Percentiles rank a stretch among this genome's conserved stretches.
These are phyloP conservation scores for Centropus unirufus DNA, from an alignment of 2,113 vertebrate species.

Conservation along the genomic window DNA sequence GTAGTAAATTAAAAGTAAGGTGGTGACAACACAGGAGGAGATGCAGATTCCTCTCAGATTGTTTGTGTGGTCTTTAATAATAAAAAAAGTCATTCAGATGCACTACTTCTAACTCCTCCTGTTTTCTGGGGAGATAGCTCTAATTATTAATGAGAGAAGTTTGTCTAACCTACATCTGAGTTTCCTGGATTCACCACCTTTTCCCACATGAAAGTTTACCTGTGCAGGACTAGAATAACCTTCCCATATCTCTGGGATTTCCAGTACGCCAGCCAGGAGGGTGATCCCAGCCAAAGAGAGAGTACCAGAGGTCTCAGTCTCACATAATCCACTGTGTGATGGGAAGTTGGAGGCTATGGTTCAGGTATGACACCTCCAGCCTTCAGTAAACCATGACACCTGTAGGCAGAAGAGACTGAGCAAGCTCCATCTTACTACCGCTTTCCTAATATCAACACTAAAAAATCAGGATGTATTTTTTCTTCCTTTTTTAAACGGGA, in stretches of 20 bases:
- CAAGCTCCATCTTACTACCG: neutral
- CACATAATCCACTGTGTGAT: fast-evolving
- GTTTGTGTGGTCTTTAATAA: neutral
- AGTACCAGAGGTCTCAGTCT: neutral
- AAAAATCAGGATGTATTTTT: neutral
- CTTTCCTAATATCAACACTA: neutral
- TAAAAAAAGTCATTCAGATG: neutral
- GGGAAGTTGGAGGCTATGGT: neutral
- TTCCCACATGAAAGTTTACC: neutral
- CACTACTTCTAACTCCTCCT: neutral
- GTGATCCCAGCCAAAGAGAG: neutral
- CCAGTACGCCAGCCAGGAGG: neutral
- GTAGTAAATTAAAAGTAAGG: neutral
- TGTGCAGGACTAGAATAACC: neutral
- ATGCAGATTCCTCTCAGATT: neutral
- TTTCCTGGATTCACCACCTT: neutral
- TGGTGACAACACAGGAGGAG: neutral
- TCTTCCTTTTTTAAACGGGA: neutral
- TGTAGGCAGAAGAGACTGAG: neutral
- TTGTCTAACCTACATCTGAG: neutral
- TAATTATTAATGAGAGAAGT: neutral
- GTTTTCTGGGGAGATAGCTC: neutral
- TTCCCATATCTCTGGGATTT: neutral
- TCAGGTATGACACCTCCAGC: neutral
- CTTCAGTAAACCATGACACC: neutral